A percentile compares a stretch with the other conserved stretches of the same genome.
phyloP scores from a whole-genome alignment of 2,888 invertebrate species.

The Nemoura dubitans region DNA sequence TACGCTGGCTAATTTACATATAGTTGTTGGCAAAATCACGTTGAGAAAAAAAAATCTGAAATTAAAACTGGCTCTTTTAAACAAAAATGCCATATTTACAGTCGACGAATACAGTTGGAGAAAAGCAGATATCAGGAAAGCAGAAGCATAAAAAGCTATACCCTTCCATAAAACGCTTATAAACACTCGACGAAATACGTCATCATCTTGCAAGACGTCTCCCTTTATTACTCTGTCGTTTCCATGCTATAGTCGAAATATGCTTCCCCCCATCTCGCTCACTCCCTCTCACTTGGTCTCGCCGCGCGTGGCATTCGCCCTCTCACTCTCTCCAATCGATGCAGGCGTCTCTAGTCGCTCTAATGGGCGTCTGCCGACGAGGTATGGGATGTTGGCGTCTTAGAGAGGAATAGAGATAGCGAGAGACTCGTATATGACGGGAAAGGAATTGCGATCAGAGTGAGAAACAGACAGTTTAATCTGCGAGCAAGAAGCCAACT shows the following conservation, averaged over 20 bases:
- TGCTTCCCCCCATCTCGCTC: background rate
- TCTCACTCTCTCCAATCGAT: background rate
- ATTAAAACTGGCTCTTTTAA: too few relatives aligned
- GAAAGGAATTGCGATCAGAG: too few relatives aligned
- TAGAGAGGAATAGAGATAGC: background rate
- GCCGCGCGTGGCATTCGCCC: background rate
- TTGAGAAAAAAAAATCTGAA: too few relatives aligned
- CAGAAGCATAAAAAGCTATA: conserved; percentile 1
- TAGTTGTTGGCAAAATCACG: too few relatives aligned
- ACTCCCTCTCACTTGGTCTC: background rate
- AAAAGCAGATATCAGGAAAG: conserved; percentile 2
- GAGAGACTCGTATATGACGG: too few relatives aligned
- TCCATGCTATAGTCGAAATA: background rate
- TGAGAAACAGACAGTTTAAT: too few relatives aligned
- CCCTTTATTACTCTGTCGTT: background rate
- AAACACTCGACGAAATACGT: background rate
- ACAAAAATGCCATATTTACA: background rate
- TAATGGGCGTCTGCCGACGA: background rate
- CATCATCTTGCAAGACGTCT: background rate
- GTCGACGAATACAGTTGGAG: background rate
- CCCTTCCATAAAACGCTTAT: background rate
- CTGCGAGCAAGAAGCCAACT: too few relatives aligned
- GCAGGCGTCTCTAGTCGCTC: background rate
- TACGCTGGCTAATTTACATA: too few relatives aligned
- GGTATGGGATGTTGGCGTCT: background rate